These are phyloP conservation scores for Caenorhabditis wallacei DNA, from an alignment of 2,888 invertebrate species.

Conservation along the genomic window DNA sequence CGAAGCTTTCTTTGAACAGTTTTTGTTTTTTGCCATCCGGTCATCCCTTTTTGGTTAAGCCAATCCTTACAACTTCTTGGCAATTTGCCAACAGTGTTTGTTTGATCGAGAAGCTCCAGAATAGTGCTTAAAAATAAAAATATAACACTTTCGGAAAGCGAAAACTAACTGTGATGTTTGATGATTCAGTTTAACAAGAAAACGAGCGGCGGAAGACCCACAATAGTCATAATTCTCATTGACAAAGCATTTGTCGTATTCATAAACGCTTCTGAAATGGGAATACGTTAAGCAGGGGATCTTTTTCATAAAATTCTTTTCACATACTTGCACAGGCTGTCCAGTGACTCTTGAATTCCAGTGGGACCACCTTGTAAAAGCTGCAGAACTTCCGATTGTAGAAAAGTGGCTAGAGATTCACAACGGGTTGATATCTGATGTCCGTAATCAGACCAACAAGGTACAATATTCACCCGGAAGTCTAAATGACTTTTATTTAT, in stretches of 20 bases:
- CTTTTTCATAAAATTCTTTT: slow-evolving; percentile 1
- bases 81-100: slow-evolving; percentile 51
- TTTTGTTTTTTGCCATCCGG: slow-evolving; percentile 67
- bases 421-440: slow-evolving; percentile 60
- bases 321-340: slow-evolving; percentile 72
- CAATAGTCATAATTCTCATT: slow-evolving; percentile 75
- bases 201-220: slow-evolving; percentile 74
- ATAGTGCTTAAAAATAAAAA: slow-evolving; percentile 67
- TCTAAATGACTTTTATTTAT: slow-evolving; percentile 43
- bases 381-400: slow-evolving; percentile 71
- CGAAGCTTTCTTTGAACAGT: slow-evolving; percentile 64
- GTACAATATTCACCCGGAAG: slow-evolving; percentile 65
- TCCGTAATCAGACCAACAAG: slow-evolving; percentile 72
- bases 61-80: slow-evolving; percentile 72
- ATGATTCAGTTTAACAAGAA: slow-evolving; percentile 75
- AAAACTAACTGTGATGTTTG: slow-evolving; percentile 72
- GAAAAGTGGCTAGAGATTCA: slow-evolving; percentile 58
- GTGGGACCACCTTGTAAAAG: slow-evolving; percentile 74
- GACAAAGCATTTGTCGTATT: slow-evolving; percentile 79
- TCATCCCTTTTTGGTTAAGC: slow-evolving; percentile 72
- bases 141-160: not conserved
- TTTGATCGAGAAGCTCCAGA: slow-evolving; percentile 64
- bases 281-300: slow-evolving; percentile 24
- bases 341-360: slow-evolving; percentile 71
- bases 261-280: slow-evolving; percentile 69